These are phyloP conservation scores for Drosophila formosana DNA, from an alignment of 2,888 invertebrate genomes.

Conservation along the genomic window DNA sequence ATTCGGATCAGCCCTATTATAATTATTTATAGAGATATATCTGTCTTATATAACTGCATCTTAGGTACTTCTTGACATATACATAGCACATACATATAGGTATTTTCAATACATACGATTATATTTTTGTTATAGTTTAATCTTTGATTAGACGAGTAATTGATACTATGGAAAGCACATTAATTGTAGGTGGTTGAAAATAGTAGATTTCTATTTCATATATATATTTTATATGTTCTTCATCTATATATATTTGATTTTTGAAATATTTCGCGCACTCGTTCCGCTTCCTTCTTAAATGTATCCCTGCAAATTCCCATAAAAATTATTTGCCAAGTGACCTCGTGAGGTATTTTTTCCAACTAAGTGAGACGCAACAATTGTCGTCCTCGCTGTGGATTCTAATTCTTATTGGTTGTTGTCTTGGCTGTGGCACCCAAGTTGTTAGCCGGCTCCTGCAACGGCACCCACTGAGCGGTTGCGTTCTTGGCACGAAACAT, in stretches of 20 bases:
- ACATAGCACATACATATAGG: constrained; percentile 34
- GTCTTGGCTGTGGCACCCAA: constrained; percentile 61
- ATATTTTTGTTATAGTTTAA: constrained; percentile 14
- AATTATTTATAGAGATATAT: constrained; percentile 8
- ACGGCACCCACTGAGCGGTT: constrained; percentile 87
- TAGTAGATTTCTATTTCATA: constrained; percentile 4
- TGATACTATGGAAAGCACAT: constrained; percentile 52
- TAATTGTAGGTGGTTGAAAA: constrained; percentile 19
- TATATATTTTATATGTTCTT: neutral
- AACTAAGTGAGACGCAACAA: constrained; percentile 28
- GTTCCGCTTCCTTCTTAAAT: constrained; percentile 49
- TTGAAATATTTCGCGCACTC: constrained; percentile 25
- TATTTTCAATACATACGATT: constrained; percentile 27
- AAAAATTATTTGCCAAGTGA: constrained; percentile 30
- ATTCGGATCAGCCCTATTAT: neutral
- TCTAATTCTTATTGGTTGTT: constrained; percentile 61
- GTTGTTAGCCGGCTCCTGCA: constrained; percentile 80
- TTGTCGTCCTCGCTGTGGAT: constrained; percentile 24
- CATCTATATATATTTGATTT: neutral
- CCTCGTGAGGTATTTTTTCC: constrained; percentile 6
- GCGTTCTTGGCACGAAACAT: constrained; percentile 87
- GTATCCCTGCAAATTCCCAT: constrained; percentile 68
- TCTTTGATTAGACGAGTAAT: constrained; percentile 40
- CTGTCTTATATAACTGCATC: constrained; percentile 21
- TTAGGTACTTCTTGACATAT: constrained; percentile 57